Base-by-base conservation (phyloP, 2,113 vertebrate species). In the Myotis brandtii region DNA sequence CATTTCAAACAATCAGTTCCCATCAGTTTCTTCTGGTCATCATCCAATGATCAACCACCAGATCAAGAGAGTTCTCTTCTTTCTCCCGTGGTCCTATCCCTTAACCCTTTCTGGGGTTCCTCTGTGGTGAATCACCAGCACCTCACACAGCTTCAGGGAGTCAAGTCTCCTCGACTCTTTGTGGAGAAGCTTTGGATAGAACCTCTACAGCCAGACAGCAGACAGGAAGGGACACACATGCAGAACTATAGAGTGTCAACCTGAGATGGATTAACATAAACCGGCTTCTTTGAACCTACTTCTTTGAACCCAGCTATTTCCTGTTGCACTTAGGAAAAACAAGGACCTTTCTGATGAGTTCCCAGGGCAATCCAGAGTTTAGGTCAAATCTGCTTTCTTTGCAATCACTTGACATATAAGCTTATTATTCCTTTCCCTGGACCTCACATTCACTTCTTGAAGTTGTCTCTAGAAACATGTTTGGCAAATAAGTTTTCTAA, bases 381-480 rank as follows among this genome's bases (percentile, higher is more conserved):
- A 80, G 46, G 66, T 90, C 37, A 92, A 86, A 96, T 64, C 69
- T 80, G 48, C 43, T 84, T 95, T 95, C 18, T 92, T 92, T 94
- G 56, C 0, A 14, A 83, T 89, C 91, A 92, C 23, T 93, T 95
- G 88, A 70, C 21, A 72, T 67, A 11, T 94, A 92, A 93, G 50
- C 62, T 17, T 83, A 56, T 86, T 93, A 92, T 81, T 81, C n/a
- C 18, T 85, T 93, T 93, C 72, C 52, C 43, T 80, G 50, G 27
- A 10, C 20, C 70, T 67, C 50, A 66, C n/a, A 37, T 12, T 52
- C 48, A 46, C 50, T 54, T 70, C 87, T 92, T 64, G 76, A 83
- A 46, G 56, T 83, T 67, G 17, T 27, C 25, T 82, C 34, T 48
- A 73, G 54, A 95, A 88, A 79, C 25, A 32, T 20, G 25, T 50